Evolutionary conservation across 2,797 vertebrate species (phyloP).

Genomic region (Microctenopoma steveboyesi): DNA sequence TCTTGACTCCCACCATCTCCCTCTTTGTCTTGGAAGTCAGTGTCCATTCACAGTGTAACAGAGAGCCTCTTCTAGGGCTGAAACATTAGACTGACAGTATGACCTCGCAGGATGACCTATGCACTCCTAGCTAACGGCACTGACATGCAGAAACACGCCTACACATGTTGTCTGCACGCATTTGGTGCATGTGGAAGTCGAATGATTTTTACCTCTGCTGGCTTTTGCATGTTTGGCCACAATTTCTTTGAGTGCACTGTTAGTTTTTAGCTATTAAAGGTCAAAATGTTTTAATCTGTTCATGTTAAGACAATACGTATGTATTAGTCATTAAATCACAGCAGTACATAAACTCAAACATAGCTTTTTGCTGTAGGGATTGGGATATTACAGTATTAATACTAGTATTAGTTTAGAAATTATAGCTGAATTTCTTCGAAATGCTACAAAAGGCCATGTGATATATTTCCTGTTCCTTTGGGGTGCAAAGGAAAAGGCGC

Average conservation of each 20-base stretch:
- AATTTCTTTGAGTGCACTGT: not conserved
- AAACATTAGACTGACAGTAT: conserved; percentile 71
- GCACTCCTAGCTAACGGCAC: conserved; percentile 54
- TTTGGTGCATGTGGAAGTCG: conserved; percentile 17
- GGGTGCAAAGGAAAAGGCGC: too few species aligned
- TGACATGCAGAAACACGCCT: conserved; percentile 67
- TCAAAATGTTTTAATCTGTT: too few species aligned
- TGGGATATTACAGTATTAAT: too few species aligned
- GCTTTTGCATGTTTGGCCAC: not conserved
- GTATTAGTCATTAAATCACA: not conserved
- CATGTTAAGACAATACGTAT: too few species aligned
- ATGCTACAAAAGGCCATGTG: not conserved
- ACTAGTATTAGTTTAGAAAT: conserved; percentile 4
- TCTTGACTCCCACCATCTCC: conserved; percentile 28
- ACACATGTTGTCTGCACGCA: not conserved
- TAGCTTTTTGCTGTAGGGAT: not conserved
- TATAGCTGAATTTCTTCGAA: not conserved
- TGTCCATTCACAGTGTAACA: conserved; percentile 65
- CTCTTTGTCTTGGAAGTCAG: conserved; percentile 27
- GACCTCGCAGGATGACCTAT: conserved; percentile 66
- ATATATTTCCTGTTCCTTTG: too few species aligned
- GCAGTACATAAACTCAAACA: not conserved
- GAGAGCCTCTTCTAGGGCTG: conserved; percentile 67
- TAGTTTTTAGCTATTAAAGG: too few species aligned
- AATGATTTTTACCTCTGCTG: conserved; percentile 28